A percentile compares a stretch with the other conserved stretches of the same genome.
Evolutionary conservation across 2,888 invertebrate genomes (phyloP).

Genomic region (Tetropium fuscum): DNA sequence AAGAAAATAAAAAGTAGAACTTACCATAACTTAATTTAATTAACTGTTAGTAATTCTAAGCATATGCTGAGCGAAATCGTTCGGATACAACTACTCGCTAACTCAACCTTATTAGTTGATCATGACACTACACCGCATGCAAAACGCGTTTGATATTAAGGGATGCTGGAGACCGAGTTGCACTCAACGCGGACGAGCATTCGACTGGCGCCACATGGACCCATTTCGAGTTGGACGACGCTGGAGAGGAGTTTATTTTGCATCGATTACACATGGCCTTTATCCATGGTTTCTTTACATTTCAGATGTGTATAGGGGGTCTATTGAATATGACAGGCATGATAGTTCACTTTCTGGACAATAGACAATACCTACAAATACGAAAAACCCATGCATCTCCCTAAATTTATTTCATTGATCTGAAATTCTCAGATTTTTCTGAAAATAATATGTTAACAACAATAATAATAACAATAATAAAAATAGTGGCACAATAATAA

Average conservation of each 20-base stretch:
- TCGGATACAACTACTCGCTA: conserved; percentile 16
- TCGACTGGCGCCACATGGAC: conserved; percentile 58
- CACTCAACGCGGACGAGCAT: conserved; percentile 48
- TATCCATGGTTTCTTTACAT: conserved; percentile 12
- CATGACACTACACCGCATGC: conserved; percentile 22
- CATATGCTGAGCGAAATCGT: conserved; percentile 8
- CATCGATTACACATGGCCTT: conserved; percentile 52
- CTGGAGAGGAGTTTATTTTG: conserved; percentile 44
- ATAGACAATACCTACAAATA: too few species aligned
- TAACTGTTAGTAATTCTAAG: conserved; percentile 5
- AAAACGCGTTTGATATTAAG: conserved; percentile 17
- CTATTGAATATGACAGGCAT: too few species aligned
- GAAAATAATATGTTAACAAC: too few species aligned
- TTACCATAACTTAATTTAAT: conserved; percentile 26
- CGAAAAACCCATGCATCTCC: too few species aligned
- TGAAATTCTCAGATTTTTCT: too few species aligned
- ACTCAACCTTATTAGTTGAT: conserved; percentile 21
- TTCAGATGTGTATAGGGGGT: neutral
- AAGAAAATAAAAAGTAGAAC: too few species aligned
- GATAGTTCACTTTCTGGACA: too few species aligned
- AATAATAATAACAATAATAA: too few species aligned
- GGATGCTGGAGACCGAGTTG: conserved; percentile 28
- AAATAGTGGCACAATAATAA: too few species aligned
- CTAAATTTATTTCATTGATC: too few species aligned
- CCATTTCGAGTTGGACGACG: conserved; percentile 45